These are phyloP conservation scores for Nymphalis c-album DNA, from an alignment of 2,888 invertebrate species.

Conservation along the genomic window DNA sequence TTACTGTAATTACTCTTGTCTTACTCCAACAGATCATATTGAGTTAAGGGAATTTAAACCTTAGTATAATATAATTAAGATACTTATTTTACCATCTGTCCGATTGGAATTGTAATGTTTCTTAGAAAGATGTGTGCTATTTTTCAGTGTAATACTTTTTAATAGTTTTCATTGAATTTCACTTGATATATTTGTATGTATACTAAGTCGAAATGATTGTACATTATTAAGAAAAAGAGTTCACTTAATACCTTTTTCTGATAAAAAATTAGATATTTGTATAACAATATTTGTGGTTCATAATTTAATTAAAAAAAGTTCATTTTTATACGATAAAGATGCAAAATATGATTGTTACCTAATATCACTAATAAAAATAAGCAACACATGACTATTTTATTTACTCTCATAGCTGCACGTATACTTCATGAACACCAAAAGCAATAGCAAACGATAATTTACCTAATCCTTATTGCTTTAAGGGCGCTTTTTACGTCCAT, in stretches of 20 bases:
- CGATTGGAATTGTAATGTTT: constrained; percentile 6
- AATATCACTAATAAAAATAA: background rate
- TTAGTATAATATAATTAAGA: background rate
- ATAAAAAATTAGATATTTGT: no score
- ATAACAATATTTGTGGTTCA: no score
- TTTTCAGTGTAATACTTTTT: background rate
- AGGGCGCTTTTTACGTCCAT: constrained; percentile 2
- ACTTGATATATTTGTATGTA: background rate
- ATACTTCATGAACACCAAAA: constrained; percentile 9
- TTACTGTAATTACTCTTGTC: constrained; percentile 33
- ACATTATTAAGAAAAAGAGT: no score
- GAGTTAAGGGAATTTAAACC: constrained; percentile 9
- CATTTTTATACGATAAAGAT: no score
- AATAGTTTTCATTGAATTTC: no score
- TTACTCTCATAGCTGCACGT: constrained; percentile 6
- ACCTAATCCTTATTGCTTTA: constrained; percentile 1
- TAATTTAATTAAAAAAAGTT: no score
- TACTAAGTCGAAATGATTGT: background rate
- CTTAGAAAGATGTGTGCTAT: constrained; percentile 9
- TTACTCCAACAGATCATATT: background rate
- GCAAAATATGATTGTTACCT: background rate
- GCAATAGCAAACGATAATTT: constrained; percentile 8
- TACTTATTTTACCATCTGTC: background rate
- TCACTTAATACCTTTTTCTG: no score
- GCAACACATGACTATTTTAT: background rate